Evolutionary conservation across 2,888 invertebrate genomes (phyloP), one percentile per base, ranked within the genome.

Genomic region (Aspidiotus rigidus): DNA sequence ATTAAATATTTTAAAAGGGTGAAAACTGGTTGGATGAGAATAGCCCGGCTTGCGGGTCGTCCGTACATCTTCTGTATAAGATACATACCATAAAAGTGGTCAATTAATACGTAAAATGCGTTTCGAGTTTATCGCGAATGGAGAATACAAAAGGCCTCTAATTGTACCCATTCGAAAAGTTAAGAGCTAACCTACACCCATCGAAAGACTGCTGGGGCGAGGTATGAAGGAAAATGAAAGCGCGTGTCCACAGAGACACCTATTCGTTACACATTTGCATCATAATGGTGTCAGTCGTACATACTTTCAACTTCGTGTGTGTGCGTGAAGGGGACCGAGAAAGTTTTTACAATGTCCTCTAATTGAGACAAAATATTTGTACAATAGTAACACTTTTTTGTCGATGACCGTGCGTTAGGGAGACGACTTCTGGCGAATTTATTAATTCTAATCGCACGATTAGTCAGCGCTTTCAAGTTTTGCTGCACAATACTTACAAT

Each of bases 1-100:
- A 28, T 49, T 49, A n/a, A 49, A 49, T 49, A n/a, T n/a, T 28
- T 49, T 49, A 49, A 49, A 49, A 49, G 49, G 49, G 49, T 49
- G 49, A 49, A 49, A 49, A 49, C 49, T 49, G 49, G 49, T 49
- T 49, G 49, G 10, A 13, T n/a, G n/a, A 49, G 49, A n/a, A 49
- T 49, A n/a, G 49, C 28, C 28, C 5, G 28, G 28, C 28, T 28
- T 5, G 28, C 28, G 28, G 28, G 28, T 28, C 28, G 28, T 28
- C 28, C 28, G 49, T 49, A 49, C 49, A 11, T 49, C n/a, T 11
- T 49, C 49, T n/a, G 49, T 11, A 49, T 28, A 28, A 28, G 28
- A 28, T 28, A 28, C 11, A 49, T 49, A 49, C 49, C 49, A n/a
- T 49, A 49, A n/a, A 49, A 49, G 49, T 49, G 49, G 49, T 49